Evolutionary conservation across 2,113 vertebrate species (phyloP).

Genomic region (Petroica traversi): DNA sequence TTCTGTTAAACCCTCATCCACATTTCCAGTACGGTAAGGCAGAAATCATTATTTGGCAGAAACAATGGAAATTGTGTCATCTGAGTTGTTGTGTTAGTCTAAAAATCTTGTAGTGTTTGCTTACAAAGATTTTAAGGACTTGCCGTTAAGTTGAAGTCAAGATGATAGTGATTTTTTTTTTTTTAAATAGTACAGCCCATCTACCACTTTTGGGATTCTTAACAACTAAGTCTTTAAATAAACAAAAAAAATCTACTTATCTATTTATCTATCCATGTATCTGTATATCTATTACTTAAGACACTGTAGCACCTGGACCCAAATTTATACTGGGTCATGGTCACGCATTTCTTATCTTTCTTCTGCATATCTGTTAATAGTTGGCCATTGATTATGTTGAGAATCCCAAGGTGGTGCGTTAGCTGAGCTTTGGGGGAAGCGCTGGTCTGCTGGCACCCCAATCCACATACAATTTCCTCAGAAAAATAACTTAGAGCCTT

Average conservation of each 20-base stretch:
- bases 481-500: neutral
- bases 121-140: neutral
- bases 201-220: neutral
- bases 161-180: neutral
- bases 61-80: neutral
- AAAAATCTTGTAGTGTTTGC: neutral
- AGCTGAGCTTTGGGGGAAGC: neutral
- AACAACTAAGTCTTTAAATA: neutral
- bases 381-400: neutral
- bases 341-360: neutral
- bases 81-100: neutral
- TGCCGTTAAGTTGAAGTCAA: neutral
- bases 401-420: neutral
- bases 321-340: fast-evolving
- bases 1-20: neutral
- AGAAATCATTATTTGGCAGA: neutral
- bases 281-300: neutral
- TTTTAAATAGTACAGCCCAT: neutral
- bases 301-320: neutral
- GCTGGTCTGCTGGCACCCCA: neutral
- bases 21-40: neutral
- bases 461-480: neutral
- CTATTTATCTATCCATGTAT: neutral
- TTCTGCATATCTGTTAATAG: neutral
- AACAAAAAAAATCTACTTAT: neutral